These are phyloP conservation scores for Orthosia cruda DNA, from an alignment of 2,888 invertebrate species.

Conservation along the genomic window DNA sequence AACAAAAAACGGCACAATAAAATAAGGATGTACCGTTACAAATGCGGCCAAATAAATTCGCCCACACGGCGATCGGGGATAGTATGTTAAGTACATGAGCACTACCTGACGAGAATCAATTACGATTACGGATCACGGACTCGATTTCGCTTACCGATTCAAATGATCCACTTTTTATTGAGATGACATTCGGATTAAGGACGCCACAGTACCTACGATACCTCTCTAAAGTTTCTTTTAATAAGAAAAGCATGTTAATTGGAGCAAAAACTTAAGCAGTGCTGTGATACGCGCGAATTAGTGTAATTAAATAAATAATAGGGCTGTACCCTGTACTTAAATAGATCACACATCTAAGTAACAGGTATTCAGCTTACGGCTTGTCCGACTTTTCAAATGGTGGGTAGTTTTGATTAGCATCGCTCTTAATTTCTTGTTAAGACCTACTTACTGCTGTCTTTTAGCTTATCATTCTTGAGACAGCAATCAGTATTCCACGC, in stretches of 20 bases:
- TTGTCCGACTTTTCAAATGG: slow-evolving; percentile 47
- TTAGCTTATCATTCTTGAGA: slow-evolving; percentile 42
- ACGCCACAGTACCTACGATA: slow-evolving; percentile 5
- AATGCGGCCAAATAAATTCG: slow-evolving; percentile 77
- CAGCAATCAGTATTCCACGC: slow-evolving; percentile 58
- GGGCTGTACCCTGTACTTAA: slow-evolving; percentile 31
- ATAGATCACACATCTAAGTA: slow-evolving; percentile 42
- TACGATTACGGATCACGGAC: slow-evolving; percentile 64
- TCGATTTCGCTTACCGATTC: slow-evolving; percentile 77
- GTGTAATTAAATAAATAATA: slow-evolving; percentile 47
- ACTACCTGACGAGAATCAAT: slow-evolving; percentile 82
- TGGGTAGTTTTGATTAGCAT: slow-evolving; percentile 46
- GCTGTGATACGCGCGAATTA: slow-evolving; percentile 28
- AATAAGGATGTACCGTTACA: slow-evolving; percentile 82
- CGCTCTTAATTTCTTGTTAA: slow-evolving; percentile 58
- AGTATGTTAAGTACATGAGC: slow-evolving; percentile 81
- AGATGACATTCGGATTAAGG: slow-evolving; percentile 58
- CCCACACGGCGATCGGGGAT: slow-evolving; percentile 77
- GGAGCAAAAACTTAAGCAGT: slow-evolving; percentile 34
- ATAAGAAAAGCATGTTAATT: slow-evolving; percentile 29
- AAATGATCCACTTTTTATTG: slow-evolving; percentile 66
- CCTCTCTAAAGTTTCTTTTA: slow-evolving; percentile 1
- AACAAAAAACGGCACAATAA: slow-evolving; percentile 72
- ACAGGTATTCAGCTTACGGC: slow-evolving; percentile 11
- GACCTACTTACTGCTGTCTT: slow-evolving; percentile 54